Evolutionary conservation across 2,797 vertebrate genomes (phyloP).

Genomic region (Lagodon rhomboides): DNA sequence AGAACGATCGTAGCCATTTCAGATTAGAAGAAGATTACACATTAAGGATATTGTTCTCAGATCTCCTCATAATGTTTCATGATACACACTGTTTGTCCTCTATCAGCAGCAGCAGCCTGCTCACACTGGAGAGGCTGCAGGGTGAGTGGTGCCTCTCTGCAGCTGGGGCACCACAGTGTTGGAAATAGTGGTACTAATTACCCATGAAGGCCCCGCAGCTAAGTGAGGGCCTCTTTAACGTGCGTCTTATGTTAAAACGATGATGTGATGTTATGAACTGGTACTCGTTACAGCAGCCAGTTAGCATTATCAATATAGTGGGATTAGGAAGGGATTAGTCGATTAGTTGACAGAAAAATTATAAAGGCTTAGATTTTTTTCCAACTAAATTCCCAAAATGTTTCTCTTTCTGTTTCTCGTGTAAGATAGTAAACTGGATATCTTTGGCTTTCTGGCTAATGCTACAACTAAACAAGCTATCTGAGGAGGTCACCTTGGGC

Average conservation of each 20-base stretch:
- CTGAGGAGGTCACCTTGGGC: conserved; percentile 41
- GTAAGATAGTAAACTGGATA: background rate
- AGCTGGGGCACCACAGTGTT: conserved; percentile 41
- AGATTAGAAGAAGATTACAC: background rate
- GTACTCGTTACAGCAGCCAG: background rate
- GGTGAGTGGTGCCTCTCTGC: conserved; percentile 42
- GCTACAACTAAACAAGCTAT: background rate
- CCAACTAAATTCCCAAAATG: accelerated
- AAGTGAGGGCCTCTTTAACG: conserved; percentile 3
- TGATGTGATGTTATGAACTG: conserved; percentile 7
- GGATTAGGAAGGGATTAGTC: background rate
- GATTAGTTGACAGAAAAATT: background rate
- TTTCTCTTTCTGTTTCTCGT: background rate
- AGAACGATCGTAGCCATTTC: background rate
- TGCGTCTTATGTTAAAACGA: background rate
- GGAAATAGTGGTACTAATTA: conserved; percentile 49
- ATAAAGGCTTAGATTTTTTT: background rate
- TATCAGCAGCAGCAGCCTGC: conserved; percentile 30
- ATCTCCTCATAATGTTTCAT: conserved; percentile 20
- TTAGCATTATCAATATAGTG: background rate
- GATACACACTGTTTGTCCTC: conserved; percentile 31
- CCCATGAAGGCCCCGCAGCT: conserved; percentile 24
- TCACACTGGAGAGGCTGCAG: conserved; percentile 42
- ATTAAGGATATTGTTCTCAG: background rate
- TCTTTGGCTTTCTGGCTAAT: background rate